phyloP scores from a whole-genome alignment of 2,797 vertebrate species.

The Phrynocephalus vlangalii region DNA sequence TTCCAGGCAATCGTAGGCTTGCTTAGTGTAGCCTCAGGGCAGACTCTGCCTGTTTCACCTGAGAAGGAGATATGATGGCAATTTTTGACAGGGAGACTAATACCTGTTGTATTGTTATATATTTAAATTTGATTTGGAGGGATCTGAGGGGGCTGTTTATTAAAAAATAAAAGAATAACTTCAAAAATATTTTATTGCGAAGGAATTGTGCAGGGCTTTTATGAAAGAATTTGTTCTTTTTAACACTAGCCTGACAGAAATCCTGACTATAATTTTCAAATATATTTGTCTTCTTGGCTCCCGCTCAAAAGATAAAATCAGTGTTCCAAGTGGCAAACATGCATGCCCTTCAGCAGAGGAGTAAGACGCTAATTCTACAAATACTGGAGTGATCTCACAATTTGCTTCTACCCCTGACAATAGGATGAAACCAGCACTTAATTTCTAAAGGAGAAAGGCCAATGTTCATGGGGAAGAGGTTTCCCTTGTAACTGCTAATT shows the following conservation, averaged over 20 bases:
- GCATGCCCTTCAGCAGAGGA: background rate
- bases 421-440: background rate
- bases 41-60: conserved; percentile 44
- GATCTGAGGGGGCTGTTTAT: conserved; percentile 46
- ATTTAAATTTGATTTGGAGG: conserved; percentile 72
- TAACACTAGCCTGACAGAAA: background rate
- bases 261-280: conserved; percentile 12
- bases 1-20: conserved; percentile 56
- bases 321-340: background rate
- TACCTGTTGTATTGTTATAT: conserved; percentile 65
- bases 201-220: background rate
- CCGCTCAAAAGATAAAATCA: background rate
- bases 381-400: background rate
- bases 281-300: background rate
- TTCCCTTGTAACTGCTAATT: background rate
- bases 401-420: background rate
- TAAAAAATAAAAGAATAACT: conserved; percentile 53
- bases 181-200: conserved; percentile 46
- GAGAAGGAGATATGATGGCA: conserved; percentile 51
- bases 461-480: too few species aligned
- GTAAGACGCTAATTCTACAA: background rate
- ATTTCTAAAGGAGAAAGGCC: background rate
- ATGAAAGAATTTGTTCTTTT: background rate
- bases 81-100: conserved; percentile 67
- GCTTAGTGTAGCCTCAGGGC: conserved; percentile 58